Evolutionary conservation across 2,797 vertebrate species (phyloP), one percentile per base, ranked within the genome.

Genomic region (Parotocinclus haroldoi): DNA sequence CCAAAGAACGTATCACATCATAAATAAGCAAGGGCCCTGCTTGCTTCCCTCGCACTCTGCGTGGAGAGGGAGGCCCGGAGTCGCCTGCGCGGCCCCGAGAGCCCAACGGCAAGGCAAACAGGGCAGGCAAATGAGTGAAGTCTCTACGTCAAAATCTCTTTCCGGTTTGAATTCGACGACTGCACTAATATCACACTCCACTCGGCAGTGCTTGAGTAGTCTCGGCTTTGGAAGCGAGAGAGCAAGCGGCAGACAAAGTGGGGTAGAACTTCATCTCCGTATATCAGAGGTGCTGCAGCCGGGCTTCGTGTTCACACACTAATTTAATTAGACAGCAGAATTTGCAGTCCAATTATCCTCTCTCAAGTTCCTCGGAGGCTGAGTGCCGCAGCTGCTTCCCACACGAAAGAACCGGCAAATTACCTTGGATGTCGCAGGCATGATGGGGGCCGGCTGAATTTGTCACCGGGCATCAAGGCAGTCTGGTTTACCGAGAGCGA

Each of bases 151-250:
- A n/a, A n/a, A n/a, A n/a, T n/a, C n/a, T n/a, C n/a, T n/a, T n/a
- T 27, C 27, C 2, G 2, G 27, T 2, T 5, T 27, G 79, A 82
- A 75, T 78, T 81, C 48, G 76, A 77, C 78, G 79, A 81, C 71
- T 77, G 80, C 72, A 80, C 81, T 84, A 88, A 85, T 87, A 86
- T 88, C 80, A 82, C 80, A 84, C 77, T 69, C 71, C 74, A 66
- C 78, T 80, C 85, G 81, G 83, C 82, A 84, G 77, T 71, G 82
- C 80, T 74, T 82, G 78, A 84, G 82, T 73, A 81, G 70, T 74
- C 71, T 80, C 66, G 12, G 58, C 46, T 52, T 63, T 39, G 57
- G 59, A 78, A 63, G 38, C 67, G 51, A 65, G 27, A 27, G 27
- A 2, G 27, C 27, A 27, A 27, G 27, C 2, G 54, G 52, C 58